Evolutionary conservation across 2,888 invertebrate species (phyloP).

Genomic region (Timandra comae): DNA sequence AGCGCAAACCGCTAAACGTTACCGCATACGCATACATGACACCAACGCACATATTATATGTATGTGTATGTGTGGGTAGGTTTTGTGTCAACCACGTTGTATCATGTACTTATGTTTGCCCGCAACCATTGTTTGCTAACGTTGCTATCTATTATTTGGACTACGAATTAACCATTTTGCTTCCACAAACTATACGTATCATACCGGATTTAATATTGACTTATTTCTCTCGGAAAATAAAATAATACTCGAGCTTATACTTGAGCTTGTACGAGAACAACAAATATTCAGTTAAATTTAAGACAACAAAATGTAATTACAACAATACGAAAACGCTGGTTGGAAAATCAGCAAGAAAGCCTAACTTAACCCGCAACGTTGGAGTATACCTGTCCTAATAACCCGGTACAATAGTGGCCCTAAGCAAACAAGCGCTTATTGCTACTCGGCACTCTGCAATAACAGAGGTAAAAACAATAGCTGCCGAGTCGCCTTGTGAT

Average conservation of each 20-base stretch:
- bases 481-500: conserved; percentile 51
- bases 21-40: conserved; percentile 22
- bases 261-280: too few relatives aligned
- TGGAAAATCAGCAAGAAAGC: conserved; percentile 32
- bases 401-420: conserved; percentile 63
- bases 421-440: conserved; percentile 67
- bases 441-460: conserved; percentile 63
- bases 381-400: conserved; percentile 58
- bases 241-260: too few relatives aligned
- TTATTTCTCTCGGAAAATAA: too few relatives aligned
- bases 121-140: conserved; percentile 52
- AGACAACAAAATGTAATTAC: too few relatives aligned
- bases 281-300: too few relatives aligned
- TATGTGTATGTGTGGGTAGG: conserved; percentile 9
- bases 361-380: conserved; percentile 34
- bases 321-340: conserved; percentile 11
- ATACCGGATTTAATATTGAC: too few relatives aligned
- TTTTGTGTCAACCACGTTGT: conserved; percentile 29
- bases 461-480: conserved; percentile 59
- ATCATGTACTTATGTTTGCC: conserved; percentile 38
- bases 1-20: conserved; percentile 37
- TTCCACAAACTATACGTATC: conserved; percentile 12
- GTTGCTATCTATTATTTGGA: conserved; percentile 56
- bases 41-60: conserved; percentile 12
- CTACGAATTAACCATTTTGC: conserved; percentile 49